Base-by-base conservation (phyloP, 2,797 vertebrate genomes). In the Sebastes cheni region DNA sequence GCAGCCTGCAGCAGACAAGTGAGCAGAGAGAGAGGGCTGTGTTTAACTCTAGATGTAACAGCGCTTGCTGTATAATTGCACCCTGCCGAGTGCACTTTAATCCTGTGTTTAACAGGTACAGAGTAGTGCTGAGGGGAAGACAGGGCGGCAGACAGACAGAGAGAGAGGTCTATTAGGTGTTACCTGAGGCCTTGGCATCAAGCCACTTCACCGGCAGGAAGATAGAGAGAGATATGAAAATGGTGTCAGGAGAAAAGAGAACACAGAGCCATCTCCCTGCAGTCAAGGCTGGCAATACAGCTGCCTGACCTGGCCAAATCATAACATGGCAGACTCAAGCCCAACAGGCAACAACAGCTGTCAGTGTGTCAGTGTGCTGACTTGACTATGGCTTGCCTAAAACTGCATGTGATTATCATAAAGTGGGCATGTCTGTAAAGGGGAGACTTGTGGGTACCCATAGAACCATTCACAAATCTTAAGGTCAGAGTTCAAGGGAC, bases 51-150 rank as follows among this genome's bases (percentile, higher is more conserved):
- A 81, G 80, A 84, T 80, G 81, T 69, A 84, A 87, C 88, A 75
- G 82, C n/a, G 82, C 79, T 77, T 14, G 73, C 86, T 75, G 77
- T 86, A 83, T 93, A 92, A 93, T 86, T 89, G 88, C 80, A 86
- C 87, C 87, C 79, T 86, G 80, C 89, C 70, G 81, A 91, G 92
- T 86, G 84, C 85, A 86, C 90, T 94, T 89, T 93, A 90, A 93
- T 91, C 87, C 91, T 60, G 87, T 67, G 83, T 93, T 92, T 92
- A 92, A 91, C 89, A 91, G 91, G 90, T 92, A 89, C 60, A 80
- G 84, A 82, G 85, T 29, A 58, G 46, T 25, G 78, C 67, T 76
- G 77, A 83, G 68, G 79, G 76, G 59, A 52, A 56, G 72, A 67
- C 71, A 78, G 22, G 50, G 62, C 73, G 61, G 59, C 68, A 74